phyloP scores from a whole-genome alignment of 2,797 vertebrate genomes.

The Nannoperca obscura region DNA sequence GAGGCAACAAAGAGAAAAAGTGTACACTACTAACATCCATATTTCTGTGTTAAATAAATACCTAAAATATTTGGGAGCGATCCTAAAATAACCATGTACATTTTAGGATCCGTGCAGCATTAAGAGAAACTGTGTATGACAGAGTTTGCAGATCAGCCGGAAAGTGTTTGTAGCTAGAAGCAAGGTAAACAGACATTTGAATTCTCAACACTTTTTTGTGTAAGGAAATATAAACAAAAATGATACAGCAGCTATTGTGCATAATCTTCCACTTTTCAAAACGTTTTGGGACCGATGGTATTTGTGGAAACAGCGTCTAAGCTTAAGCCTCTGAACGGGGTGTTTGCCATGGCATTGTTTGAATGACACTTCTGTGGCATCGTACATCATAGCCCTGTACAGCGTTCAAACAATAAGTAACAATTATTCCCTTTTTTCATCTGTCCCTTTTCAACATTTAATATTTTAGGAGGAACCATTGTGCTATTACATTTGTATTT shows the following conservation, averaged over 20 bases:
- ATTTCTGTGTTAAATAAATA: slow-evolving; percentile 58
- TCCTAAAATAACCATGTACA: slow-evolving; percentile 53
- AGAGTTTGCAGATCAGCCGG: neutral
- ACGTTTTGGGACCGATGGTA: neutral
- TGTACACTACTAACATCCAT: slow-evolving; percentile 33
- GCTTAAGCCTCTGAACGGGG: no score
- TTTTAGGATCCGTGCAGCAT: slow-evolving; percentile 35
- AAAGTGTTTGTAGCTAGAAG: neutral
- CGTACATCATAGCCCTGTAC: neutral
- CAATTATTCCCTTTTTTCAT: neutral
- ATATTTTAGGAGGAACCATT: neutral
- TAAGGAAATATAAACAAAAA: neutral
- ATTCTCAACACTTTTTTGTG: neutral
- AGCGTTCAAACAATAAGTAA: neutral
- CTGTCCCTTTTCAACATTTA: neutral
- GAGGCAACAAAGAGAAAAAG: slow-evolving; percentile 53
- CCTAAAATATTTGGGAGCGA: slow-evolving; percentile 47
- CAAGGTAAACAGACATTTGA: neutral
- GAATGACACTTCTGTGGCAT: neutral
- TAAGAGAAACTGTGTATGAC: slow-evolving; percentile 16
- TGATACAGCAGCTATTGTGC: neutral
- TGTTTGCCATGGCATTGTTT: neutral
- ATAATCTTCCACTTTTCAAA: neutral
- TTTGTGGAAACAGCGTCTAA: no score
- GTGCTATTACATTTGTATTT: neutral